Base-by-base conservation (phyloP, 2,797 vertebrate genomes). In the Hippoglossus hippoglossus region DNA sequence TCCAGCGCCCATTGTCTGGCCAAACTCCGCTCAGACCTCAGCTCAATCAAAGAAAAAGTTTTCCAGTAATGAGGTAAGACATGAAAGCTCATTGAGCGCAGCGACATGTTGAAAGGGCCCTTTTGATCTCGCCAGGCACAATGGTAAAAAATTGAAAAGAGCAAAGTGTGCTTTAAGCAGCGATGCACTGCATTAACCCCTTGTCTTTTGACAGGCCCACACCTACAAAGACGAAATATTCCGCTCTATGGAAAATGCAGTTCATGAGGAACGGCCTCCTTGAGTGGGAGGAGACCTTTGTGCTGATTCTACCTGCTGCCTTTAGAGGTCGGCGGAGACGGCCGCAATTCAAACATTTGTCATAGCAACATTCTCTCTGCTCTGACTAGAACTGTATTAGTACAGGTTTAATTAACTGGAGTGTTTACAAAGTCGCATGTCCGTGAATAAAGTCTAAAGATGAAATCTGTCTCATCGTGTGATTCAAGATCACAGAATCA, bases 41-140 rank as follows among this genome's bases (percentile, higher is more conserved):
- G 90, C 83, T 90, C 91, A 93, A 90, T 93, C 92, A 93, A 94
- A 94, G 91, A 87, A 90, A 46, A 91, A 88, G 91, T 91, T 93
- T 91, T 92, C 86, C 89, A 90, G 91, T 92, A 94, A 94, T 93
- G 93, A 94, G 91, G 90, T 87, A 89, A 91, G 91, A 91, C 91
- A 94, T 93, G 92, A 93, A 94, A 94, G 92, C 92, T 89, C 64
- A 72, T 49, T 84, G 89, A 92, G 78, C 73, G 68, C 79, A 74
- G 89, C 71, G 26, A 84, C 85, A 77, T 66, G 87, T 87, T 94
- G 85, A 94, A 49, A 93, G 87, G 83, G 69, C 73, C 73, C 86
- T 85, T 94, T 94, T 95, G 94, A 95, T 92, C 85, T 92, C 10
- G 51, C 51, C 62, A 28, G 60, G 83, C 89, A 93, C 92, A 95